A percentile compares a stretch with the other conserved stretches of the same genome.
phyloP scores from a whole-genome alignment of 2,113 vertebrate genomes.

The Ciconia maguari region DNA sequence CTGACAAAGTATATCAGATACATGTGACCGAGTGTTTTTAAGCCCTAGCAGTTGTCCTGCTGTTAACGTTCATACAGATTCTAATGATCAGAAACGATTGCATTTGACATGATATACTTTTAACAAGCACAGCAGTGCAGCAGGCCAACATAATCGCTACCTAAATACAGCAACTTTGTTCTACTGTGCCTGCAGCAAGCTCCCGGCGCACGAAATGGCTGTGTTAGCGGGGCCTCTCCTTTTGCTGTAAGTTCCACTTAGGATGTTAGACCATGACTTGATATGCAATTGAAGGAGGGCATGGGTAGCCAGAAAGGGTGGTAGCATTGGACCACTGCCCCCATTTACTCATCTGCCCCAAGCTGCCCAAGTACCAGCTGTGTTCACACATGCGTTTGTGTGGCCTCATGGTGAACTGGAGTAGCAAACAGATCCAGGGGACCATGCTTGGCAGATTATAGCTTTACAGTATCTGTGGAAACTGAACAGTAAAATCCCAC shows the following conservation, averaged over 20 bases:
- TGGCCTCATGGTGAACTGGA: accelerated
- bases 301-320: background rate
- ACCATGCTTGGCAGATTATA: background rate
- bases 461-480: background rate
- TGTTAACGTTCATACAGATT: background rate
- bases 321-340: background rate
- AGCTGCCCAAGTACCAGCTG: background rate
- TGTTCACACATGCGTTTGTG: background rate
- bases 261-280: background rate
- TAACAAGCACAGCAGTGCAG: background rate
- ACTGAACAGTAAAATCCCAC: background rate
- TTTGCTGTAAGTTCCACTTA: background rate
- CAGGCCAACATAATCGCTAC: background rate
- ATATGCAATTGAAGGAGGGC: accelerated
- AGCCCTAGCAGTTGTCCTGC: background rate
- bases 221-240: background rate
- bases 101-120: background rate
- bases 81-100: background rate
- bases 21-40: background rate
- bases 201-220: background rate
- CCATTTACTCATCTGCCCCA: background rate
- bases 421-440: background rate
- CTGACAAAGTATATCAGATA: background rate
- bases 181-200: background rate
- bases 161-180: accelerated